Percentiles rank a stretch among this genome's conserved stretches.
phyloP scores from a whole-genome alignment of 2,888 invertebrate species.

The Cynaeus angustus region DNA sequence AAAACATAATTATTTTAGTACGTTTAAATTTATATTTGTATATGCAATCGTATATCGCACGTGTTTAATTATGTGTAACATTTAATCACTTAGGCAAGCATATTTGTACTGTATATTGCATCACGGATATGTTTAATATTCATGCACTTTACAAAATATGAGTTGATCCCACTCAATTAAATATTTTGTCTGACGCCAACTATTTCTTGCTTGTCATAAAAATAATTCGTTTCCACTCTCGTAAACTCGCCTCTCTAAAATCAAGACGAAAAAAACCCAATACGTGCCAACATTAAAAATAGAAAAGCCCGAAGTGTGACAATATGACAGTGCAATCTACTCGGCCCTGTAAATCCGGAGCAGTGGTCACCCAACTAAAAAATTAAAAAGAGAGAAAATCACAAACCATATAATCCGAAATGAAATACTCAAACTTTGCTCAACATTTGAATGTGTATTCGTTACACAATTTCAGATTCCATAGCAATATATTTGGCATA shows the following conservation, averaged over 20 bases:
- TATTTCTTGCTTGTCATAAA: too few relatives aligned
- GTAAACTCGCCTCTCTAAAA: background rate
- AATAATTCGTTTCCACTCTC: background rate
- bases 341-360: slow-evolving; percentile 2
- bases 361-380: slow-evolving; percentile 20
- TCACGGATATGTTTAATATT: too few relatives aligned
- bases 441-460: background rate
- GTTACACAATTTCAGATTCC: background rate
- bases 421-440: slow-evolving; percentile 8
- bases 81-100: too few relatives aligned
- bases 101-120: too few relatives aligned
- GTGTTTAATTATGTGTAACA: too few relatives aligned
- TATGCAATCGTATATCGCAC: too few relatives aligned
- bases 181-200: too few relatives aligned
- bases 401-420: background rate
- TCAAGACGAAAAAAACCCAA: slow-evolving; percentile 6
- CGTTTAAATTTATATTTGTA: too few relatives aligned
- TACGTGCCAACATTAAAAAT: slow-evolving; percentile 12
- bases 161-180: too few relatives aligned
- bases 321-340: slow-evolving; percentile 21
- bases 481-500: background rate
- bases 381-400: slow-evolving; percentile 18
- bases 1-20: too few relatives aligned
- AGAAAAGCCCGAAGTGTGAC: slow-evolving; percentile 20
- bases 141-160: too few relatives aligned